Percentiles rank a stretch among this genome's conserved stretches.
Conservation (phyloP, 2,797 vertebrate genomes). For the Coracias cyanogaster region DNA sequence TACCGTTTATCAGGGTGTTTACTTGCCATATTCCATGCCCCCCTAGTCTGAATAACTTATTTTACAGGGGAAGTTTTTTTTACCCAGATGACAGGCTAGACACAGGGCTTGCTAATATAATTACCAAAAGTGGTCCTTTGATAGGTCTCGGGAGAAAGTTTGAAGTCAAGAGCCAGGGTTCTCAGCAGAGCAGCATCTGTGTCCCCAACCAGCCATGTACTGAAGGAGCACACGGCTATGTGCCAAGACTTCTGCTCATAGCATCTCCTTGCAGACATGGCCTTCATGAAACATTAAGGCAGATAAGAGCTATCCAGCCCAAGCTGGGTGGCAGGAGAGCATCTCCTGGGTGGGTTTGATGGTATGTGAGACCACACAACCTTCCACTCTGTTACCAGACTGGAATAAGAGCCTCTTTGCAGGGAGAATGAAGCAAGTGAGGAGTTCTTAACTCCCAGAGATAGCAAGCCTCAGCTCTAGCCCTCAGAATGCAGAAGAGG, state of each 20-base stretch:
- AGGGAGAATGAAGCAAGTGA: neutral
- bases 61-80: neutral
- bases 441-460: neutral
- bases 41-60: neutral
- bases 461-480: neutral
- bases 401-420: neutral
- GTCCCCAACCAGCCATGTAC: neutral
- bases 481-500: neutral
- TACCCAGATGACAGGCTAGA: neutral
- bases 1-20: neutral
- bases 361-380: neutral
- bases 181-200: neutral
- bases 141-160: neutral
- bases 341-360: neutral
- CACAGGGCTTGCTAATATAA: neutral
- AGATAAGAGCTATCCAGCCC: neutral
- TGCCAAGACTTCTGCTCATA: neutral
- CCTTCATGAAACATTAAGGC: neutral
- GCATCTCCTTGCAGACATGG: neutral
- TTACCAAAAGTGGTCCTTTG: neutral
- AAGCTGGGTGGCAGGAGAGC: neutral
- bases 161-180: neutral
- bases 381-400: neutral
- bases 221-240: rapidly evolving
- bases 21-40: neutral